Evolutionary conservation across 1,140 invertebrate genomes (phyloP), one percentile per base, ranked within the genome.

Genomic region (Listronotus bonariensis): DNA sequence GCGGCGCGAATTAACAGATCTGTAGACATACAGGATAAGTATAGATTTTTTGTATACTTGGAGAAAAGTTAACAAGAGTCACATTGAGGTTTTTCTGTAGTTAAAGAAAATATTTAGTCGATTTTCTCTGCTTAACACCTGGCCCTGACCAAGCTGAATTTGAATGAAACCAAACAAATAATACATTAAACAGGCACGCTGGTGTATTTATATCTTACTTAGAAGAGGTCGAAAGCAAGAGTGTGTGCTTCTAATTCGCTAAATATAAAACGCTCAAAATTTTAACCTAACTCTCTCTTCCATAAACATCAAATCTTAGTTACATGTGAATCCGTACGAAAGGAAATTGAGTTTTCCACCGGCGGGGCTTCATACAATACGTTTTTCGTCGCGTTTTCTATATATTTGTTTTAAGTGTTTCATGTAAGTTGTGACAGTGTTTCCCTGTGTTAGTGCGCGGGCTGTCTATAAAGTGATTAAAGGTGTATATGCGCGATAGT

Each of bases 121-220:
- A 65, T 57, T 65, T 57, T 57, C 54, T 38, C 45, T 17, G 31
- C 11, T 57, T 66, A 59, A 60, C 64, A 66, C 64, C 64, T 66
- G 55, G 64, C 56, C 41, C 55, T 66, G 64, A 60, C 55, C 56
- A 60, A 42, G 59, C 58, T 49, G 56, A 61, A 72, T 64, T 70
- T 70, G 63, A 68, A 72, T 72, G 56, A 72, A 72, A 65, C 66
- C 69, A 72, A 72, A 72, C 68, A 72, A 68, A 69, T 72, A 70
- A 59, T 67, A 70, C 65, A 70, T 65, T 68, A 66, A 72, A 68
- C 65, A 68, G 65, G 57, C 70, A 31, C 58, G 52, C 64, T 57
- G 64, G 41, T 68, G 62, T 71, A 72, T 72, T 71, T 71, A 72
- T 72, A 72, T 67, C 69, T 69, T 65, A 70, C 71, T 71, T 72